These are phyloP conservation scores for Chlamydotis undulata DNA, from an alignment of 2,113 vertebrate genomes.

Conservation along the genomic window DNA sequence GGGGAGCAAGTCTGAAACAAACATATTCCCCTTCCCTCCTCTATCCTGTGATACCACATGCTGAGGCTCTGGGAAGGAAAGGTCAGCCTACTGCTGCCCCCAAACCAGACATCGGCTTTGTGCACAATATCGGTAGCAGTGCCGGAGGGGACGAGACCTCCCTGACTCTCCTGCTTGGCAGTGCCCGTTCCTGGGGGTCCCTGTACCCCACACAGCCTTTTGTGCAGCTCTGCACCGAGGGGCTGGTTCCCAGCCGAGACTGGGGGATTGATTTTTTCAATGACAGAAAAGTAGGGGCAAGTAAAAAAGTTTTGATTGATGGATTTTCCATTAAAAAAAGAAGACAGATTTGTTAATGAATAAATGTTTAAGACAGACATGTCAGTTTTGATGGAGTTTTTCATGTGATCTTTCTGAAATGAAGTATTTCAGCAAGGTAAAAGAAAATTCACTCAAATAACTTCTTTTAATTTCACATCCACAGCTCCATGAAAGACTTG, in stretches of 20 bases:
- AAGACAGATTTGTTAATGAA: neutral
- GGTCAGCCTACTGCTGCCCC: slow-evolving; percentile 46
- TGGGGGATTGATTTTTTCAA: neutral
- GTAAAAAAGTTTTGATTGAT: neutral
- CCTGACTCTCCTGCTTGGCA: neutral
- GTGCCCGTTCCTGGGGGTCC: neutral
- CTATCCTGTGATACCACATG: neutral
- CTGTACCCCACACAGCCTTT: neutral
- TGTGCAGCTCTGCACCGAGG: fast-evolving
- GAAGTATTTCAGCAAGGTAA: neutral
- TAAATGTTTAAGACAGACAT: neutral
- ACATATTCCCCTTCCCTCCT: neutral
- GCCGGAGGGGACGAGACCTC: slow-evolving; percentile 7
- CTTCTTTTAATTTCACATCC: neutral
- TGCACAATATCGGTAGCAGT: neutral
- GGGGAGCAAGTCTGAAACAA: neutral
- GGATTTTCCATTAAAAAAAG: neutral
- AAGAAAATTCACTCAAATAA: neutral
- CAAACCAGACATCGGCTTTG: neutral
- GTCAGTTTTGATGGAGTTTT: neutral
- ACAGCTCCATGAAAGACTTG: neutral
- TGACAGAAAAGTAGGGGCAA: fast-evolving
- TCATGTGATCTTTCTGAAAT: neutral
- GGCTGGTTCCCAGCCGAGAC: neutral
- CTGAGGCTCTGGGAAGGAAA: slow-evolving; percentile 29